These are phyloP conservation scores for Homarus gammarus DNA, from an alignment of 2,888 invertebrate genomes.

Conservation along the genomic window DNA sequence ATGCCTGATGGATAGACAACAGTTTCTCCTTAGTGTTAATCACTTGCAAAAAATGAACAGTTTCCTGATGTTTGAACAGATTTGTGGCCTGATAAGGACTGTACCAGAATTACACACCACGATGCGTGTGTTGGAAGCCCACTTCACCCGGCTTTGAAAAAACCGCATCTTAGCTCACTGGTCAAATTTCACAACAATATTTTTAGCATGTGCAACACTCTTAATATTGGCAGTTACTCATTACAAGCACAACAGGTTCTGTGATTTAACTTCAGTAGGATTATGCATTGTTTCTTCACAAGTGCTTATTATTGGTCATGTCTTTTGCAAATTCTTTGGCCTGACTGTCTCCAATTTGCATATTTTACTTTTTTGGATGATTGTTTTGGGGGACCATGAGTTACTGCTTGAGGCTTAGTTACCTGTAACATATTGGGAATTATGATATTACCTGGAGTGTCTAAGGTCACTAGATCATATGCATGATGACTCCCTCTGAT, in stretches of 20 bases:
- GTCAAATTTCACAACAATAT: slow-evolving; percentile 26
- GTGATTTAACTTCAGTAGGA: not conserved
- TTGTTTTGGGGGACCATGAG: not conserved
- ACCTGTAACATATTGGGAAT: not conserved
- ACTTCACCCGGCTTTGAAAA: slow-evolving; percentile 47
- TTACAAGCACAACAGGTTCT: not conserved
- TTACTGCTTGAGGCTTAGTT: not conserved
- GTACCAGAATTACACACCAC: slow-evolving; percentile 34
- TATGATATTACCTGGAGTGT: not conserved
- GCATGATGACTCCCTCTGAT: not conserved
- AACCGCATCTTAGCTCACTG: slow-evolving; percentile 41
- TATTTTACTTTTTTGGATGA: not conserved
- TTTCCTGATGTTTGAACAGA: slow-evolving; percentile 27
- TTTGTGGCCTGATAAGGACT: slow-evolving; percentile 36
- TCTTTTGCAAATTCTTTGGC: not conserved
- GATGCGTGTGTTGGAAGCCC: slow-evolving; percentile 45
- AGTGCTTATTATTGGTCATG: not conserved
- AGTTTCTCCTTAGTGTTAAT: not conserved
- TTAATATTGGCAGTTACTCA: not conserved
- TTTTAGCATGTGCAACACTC: slow-evolving; percentile 42
- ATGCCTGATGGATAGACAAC: too few relatives aligned
- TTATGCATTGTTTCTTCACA: not conserved
- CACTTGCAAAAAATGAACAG: not conserved
- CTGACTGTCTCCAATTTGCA: not conserved
- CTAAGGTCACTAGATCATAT: not conserved